Base-by-base conservation (phyloP, 2,113 vertebrate genomes). In the Sturnira hondurensis region DNA sequence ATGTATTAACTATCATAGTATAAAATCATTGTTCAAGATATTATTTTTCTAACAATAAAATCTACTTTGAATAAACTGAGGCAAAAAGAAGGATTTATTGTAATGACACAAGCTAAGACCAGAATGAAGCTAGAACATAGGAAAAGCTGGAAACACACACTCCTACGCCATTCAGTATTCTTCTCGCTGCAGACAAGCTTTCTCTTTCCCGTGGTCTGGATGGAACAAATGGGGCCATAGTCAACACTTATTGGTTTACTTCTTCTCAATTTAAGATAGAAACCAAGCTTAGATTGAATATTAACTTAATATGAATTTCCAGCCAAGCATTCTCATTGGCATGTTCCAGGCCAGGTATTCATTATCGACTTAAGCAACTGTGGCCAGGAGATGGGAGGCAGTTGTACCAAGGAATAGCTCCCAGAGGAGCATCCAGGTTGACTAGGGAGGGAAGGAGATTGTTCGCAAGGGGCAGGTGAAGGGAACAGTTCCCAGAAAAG, bases 321-420 rank as follows among this genome's bases (percentile, higher is more conserved):
- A 74, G 54, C 12, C 80, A 56, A 61, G 3, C 41, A 80, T 43
- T 73, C 41, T 50, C 43, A n/a, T 22, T 16, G 31, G 2, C 38
- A 52, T 65, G 22, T 45, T 43, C 82, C 78, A 28, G 43, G 17
- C 10, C 43, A 68, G 47, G 5, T 16, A 10, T 9, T 77, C 36
- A 77, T 38, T 19, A 38, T 76, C 58, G 14, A 52, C 3, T 14
- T 28, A 43, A 33, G 9, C 43, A 74, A 22, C 50, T 76, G 1
- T 80, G 38, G 17, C 22, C 45, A 74, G 33, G 2, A 73, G 12
- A 3, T 22, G 2, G 36, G 45, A 54, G 47, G 28, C 12, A 16
- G 1, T 61, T 63, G 11, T 14, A 54, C 4, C 5, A 56, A 3
- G 4, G 2, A 26, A 2, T 10, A 12, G 38, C 5, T 5, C 28